Conservation (phyloP, 2,888 invertebrate species). For the Copidosoma aretas region DNA sequence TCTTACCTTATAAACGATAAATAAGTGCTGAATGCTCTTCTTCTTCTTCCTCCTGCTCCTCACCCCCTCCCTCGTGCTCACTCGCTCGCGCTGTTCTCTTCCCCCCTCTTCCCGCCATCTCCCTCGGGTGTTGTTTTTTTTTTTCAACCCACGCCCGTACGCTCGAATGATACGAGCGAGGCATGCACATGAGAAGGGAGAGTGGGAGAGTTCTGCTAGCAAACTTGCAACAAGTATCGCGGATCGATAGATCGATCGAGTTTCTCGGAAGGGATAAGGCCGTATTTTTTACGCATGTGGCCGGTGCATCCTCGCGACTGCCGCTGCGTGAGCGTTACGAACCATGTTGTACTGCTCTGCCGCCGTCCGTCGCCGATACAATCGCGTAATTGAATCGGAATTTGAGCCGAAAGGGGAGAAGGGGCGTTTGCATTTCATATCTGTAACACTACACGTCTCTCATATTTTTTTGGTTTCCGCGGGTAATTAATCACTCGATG, state of each 20-base stretch:
- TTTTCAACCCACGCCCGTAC: too few relatives aligned
- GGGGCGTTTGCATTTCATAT: background rate
- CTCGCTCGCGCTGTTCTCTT: conserved; percentile 20
- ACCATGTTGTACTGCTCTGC: too few relatives aligned
- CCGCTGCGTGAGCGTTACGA: too few relatives aligned
- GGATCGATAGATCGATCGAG: conserved; percentile 25
- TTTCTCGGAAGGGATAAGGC: conserved; percentile 23
- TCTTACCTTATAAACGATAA: conserved; percentile 49
- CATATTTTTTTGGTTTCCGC: too few relatives aligned
- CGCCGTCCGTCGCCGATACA: conserved; percentile 6
- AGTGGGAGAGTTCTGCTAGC: too few relatives aligned
- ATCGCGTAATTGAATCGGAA: conserved; percentile 37
- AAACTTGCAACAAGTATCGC: background rate
- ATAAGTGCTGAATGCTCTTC: conserved; percentile 48
- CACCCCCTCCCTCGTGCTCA: background rate
- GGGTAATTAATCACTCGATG: too few relatives aligned
- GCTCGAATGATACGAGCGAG: too few relatives aligned
- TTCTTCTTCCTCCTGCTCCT: conserved; percentile 18
- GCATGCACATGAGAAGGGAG: too few relatives aligned
- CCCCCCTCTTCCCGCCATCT: conserved; percentile 5
- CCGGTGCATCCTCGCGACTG: background rate
- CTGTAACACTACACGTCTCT: too few relatives aligned
- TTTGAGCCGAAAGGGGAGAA: conserved; percentile 10
- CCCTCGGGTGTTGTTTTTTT: background rate
- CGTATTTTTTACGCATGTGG: background rate